Evolutionary conservation across 2,797 vertebrate genomes (phyloP).

Genomic region (Sitta carolinensis): DNA sequence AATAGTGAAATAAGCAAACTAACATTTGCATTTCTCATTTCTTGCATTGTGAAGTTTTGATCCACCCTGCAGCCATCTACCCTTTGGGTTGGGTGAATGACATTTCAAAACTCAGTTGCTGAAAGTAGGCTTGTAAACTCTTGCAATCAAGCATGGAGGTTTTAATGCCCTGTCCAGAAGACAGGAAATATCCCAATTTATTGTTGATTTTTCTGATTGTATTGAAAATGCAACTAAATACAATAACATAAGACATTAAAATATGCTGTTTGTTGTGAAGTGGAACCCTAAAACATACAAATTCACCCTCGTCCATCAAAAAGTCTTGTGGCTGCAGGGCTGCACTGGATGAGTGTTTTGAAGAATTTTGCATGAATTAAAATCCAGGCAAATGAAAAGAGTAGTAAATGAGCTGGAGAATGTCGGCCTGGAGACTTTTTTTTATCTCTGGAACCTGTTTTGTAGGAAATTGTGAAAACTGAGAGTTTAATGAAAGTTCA

Average conservation of each 20-base stretch:
- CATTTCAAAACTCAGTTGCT: slow-evolving; percentile 6
- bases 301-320: neutral
- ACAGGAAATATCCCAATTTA: neutral
- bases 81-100: slow-evolving; percentile 50
- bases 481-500: neutral
- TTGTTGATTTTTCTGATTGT: neutral
- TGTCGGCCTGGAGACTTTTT: neutral
- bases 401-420: neutral
- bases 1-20: slow-evolving; percentile 61
- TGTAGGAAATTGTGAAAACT: neutral
- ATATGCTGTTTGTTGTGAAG: neutral
- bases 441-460: neutral
- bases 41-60: slow-evolving; percentile 53
- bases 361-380: neutral
- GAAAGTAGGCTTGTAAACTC: neutral
- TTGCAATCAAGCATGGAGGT: neutral
- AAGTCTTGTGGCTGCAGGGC: neutral
- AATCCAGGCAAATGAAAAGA: neutral
- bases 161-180: neutral
- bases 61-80: slow-evolving; percentile 42
- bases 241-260: neutral
- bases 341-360: neutral
- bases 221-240: neutral
- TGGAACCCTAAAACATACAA: neutral
- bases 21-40: slow-evolving; percentile 64